These are phyloP conservation scores for Simalia tracyae DNA, from an alignment of 2,797 vertebrate species.

Conservation along the genomic window DNA sequence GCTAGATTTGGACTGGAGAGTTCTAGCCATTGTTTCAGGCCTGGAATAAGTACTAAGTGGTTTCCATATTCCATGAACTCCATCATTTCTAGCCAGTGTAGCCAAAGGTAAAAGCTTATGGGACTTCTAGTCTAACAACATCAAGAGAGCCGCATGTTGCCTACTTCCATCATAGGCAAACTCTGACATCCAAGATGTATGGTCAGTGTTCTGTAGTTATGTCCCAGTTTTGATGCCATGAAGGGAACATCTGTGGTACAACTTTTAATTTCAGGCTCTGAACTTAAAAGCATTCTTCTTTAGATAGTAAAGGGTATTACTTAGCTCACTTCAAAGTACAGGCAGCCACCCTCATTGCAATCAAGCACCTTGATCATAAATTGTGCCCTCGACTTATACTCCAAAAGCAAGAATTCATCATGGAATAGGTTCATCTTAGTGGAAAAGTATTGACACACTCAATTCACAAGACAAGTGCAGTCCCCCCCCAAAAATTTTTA, in stretches of 20 bases:
- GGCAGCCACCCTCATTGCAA: background rate
- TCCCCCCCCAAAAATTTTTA: background rate
- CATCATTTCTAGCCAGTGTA: background rate
- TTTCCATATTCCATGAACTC: background rate
- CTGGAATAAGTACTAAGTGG: background rate
- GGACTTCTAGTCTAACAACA: background rate
- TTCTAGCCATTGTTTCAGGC: background rate
- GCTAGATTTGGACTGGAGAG: background rate
- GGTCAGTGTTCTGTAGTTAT: background rate
- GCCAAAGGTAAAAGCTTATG: background rate
- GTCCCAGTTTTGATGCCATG: background rate
- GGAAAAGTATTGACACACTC: background rate
- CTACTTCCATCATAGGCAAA: background rate
- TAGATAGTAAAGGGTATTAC: background rate
- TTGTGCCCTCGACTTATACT: background rate
- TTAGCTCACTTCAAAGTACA: background rate
- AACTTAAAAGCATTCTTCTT: too few relatives aligned
- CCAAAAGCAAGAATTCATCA: background rate
- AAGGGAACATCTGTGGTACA: background rate
- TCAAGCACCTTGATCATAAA: background rate
- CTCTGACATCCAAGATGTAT: background rate
- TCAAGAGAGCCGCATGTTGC: background rate
- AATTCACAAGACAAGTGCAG: background rate
- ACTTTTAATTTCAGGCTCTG: background rate
- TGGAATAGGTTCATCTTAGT: background rate